A percentile compares a stretch with the other conserved stretches of the same genome.
Conservation (phyloP, 2,113 vertebrate genomes). For the Coreoperca whiteheadi region DNA sequence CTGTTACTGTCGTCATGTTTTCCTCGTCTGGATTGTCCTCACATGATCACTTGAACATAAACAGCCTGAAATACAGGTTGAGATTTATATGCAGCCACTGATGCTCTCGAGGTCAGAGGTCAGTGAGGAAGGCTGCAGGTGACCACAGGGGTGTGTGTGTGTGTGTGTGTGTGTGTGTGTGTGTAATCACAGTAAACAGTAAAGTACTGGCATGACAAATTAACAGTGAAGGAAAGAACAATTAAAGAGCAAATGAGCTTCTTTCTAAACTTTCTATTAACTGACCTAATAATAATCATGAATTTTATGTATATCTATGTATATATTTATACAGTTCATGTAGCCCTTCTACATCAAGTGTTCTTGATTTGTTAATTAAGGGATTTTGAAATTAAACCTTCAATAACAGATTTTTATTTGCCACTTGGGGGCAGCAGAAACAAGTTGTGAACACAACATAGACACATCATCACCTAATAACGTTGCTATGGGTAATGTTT, state of each 20-base stretch:
- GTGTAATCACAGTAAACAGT: conserved; percentile 20
- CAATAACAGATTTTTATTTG: no score
- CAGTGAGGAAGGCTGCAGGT: conserved; percentile 28
- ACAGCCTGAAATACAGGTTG: conserved; percentile 15
- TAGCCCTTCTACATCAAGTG: not conserved
- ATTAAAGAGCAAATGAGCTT: not conserved
- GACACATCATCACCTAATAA: no score
- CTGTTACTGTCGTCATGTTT: conserved; percentile 26
- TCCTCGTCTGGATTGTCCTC: conserved; percentile 29
- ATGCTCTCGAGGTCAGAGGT: conserved; percentile 18
- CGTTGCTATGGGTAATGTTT: not conserved
- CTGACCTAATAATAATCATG: no score
- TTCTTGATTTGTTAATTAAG: not conserved
- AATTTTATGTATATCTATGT: no score
- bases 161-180: conserved; percentile 16
- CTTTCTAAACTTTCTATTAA: no score
- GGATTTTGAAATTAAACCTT: not conserved
- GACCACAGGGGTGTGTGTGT: conserved; percentile 22
- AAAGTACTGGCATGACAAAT: not conserved
- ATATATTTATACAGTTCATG: no score
- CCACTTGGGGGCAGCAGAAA: no score
- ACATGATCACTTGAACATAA: conserved; percentile 36
- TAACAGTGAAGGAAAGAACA: not conserved
- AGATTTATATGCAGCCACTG: conserved; percentile 4
- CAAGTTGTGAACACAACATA: no score